Conservation (phyloP, 64 coral and sea anemone genomes). For the Astreopora myriophthalma region DNA sequence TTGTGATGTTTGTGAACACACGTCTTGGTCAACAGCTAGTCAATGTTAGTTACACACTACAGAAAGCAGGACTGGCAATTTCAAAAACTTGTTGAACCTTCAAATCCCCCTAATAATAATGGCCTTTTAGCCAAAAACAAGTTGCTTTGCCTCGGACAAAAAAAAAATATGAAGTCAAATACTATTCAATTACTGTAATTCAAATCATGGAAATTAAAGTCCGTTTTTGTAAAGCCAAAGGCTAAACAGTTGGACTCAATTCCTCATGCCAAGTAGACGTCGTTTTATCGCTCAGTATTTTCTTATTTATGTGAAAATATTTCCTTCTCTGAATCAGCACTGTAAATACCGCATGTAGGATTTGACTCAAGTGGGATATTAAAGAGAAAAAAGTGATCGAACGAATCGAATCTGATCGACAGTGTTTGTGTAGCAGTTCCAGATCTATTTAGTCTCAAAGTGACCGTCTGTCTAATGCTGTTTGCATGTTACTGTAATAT, state of each 20-base stretch:
- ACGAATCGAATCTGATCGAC: neutral
- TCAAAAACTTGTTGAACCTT: neutral
- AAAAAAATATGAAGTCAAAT: neutral
- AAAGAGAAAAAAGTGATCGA: neutral
- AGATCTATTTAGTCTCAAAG: neutral
- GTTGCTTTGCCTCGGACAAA: neutral
- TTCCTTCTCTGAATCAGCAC: neutral
- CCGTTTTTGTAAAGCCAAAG: neutral
- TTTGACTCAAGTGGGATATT: conserved; percentile 25
- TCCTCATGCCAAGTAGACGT: neutral
- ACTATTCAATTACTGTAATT: neutral
- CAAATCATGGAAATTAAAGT: neutral
- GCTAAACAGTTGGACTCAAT: neutral
- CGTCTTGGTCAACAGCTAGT: neutral
- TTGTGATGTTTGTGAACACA: neutral
- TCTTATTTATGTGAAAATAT: conserved; percentile 45
- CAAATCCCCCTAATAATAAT: neutral
- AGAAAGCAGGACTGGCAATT: neutral
- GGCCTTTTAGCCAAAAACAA: neutral
- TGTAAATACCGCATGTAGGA: conserved; percentile 45
- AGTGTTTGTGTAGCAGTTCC: neutral
- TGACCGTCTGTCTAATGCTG: neutral
- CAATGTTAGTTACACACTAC: neutral
- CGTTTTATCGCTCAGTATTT: conserved; percentile 23
- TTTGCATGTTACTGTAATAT: neutral